A percentile compares a stretch with the other conserved stretches of the same genome.
Conservation (phyloP, 2,113 vertebrate genomes). For the Bolborhynchus lineola region DNA sequence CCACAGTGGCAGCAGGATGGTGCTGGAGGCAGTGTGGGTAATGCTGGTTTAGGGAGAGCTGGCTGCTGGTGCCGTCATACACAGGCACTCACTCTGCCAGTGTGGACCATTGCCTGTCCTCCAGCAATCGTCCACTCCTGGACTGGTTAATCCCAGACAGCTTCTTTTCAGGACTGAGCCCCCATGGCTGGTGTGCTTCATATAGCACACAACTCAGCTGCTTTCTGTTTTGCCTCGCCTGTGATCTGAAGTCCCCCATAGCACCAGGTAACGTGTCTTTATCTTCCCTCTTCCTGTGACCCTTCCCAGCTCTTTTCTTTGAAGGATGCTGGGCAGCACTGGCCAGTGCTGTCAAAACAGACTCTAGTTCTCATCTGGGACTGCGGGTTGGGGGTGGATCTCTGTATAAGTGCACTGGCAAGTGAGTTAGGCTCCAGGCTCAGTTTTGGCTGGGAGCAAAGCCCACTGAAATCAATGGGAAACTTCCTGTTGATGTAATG, state of each 20-base stretch:
- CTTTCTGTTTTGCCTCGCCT: neutral
- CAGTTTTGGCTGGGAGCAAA: neutral
- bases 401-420: neutral
- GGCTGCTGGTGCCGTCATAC: neutral
- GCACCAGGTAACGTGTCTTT: neutral
- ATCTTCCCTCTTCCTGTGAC: neutral
- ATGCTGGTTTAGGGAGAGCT: neutral
- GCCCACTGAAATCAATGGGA: neutral
- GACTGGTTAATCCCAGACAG: neutral
- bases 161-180: neutral
- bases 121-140: neutral
- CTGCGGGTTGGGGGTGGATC: fast-evolving
- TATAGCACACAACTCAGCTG: fast-evolving
- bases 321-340: fast-evolving
- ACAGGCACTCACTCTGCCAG: neutral
- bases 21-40: neutral
- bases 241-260: neutral
- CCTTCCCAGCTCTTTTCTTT: neutral
- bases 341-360: neutral
- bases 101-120: neutral
- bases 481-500: neutral
- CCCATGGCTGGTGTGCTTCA: neutral
- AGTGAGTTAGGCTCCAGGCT: neutral
- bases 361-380: neutral
- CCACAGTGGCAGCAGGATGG: fast-evolving